Base-by-base conservation (phyloP, 64 coral and sea anemone genomes). In the Dendrophyllia cribrosa region DNA sequence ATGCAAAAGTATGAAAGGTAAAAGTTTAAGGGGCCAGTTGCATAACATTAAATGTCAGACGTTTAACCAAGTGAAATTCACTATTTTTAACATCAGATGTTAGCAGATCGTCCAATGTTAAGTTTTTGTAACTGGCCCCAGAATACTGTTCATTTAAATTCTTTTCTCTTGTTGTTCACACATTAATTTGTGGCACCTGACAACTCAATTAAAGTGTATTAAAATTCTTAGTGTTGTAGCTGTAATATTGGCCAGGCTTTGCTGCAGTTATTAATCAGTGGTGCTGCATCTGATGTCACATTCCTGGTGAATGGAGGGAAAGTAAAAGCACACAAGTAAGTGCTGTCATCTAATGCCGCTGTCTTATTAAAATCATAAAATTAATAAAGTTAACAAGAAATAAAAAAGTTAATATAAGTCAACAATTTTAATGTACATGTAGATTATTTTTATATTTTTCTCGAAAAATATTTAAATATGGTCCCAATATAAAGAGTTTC, bases 281-380 rank as follows among this genome's bases (percentile, higher is more conserved):
- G 48, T 16, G 24, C 43, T 58, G 79, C 81, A 47, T 74, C 86
- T 91, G 95, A 97, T 97, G 45, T 97, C 19, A 76, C 67, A 72
- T 97, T 97, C 16, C 0, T 83, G 22, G 23, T 97, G 59, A 87
- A 94, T 83, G 82, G 20, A 70, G 67, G 65, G 58, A 69, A 72
- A 26, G 24, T 97, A 7, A 97, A 87, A 70, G 95, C 95, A n/a
- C 95, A 97, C 73, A 97, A 92, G 95, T 97, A 94, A 4, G 55
- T 62, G 53, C 17, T 74, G 20, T 20, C 14, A 7, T 16, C 21
- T 25, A 34, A 62, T 26, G 8, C 25, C 22, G 22, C 53, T 66
- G 63, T 61, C 82, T 58, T 58, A 11, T 55, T 34, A 34, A 34
- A 34, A 34, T 34, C 34, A 34, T 34, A 34, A 34, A 34, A 34